Percentiles rank a stretch among this genome's conserved stretches.
These are phyloP conservation scores for Paralvinella palmiformis DNA, from an alignment of 1,140 invertebrate genomes.

Conservation along the genomic window DNA sequence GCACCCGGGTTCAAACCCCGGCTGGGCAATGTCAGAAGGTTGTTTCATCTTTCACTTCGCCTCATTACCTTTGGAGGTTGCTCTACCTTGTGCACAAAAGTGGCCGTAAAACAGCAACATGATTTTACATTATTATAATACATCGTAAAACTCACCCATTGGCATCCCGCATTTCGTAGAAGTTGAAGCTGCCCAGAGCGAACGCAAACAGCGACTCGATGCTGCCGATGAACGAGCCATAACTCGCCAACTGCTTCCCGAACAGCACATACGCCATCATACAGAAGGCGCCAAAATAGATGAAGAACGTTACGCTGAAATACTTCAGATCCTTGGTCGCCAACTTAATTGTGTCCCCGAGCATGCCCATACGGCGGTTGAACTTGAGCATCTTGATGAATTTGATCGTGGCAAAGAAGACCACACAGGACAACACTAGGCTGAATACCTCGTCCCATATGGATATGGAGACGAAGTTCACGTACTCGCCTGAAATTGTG, in stretches of 20 bases:
- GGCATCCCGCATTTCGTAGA: slow-evolving; percentile 33
- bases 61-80: too few species aligned
- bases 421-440: slow-evolving; percentile 49
- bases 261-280: slow-evolving; percentile 42
- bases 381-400: slow-evolving; percentile 54
- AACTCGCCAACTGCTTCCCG: slow-evolving; percentile 31
- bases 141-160: too few species aligned
- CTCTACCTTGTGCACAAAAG: too few species aligned
- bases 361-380: slow-evolving; percentile 50
- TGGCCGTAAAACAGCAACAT: too few species aligned
- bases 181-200: slow-evolving; percentile 44
- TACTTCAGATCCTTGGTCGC: slow-evolving; percentile 39
- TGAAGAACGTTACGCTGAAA: slow-evolving; percentile 44
- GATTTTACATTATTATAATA: too few species aligned
- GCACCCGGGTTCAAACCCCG: too few species aligned
- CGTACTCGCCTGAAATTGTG: slow-evolving; percentile 50
- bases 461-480: slow-evolving; percentile 54
- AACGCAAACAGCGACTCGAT: slow-evolving; percentile 46
- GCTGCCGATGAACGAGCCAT: slow-evolving; percentile 35
- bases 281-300: slow-evolving; percentile 47
- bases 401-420: slow-evolving; percentile 54
- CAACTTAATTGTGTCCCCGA: slow-evolving; percentile 39
- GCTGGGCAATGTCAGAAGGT: too few species aligned
- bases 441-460: slow-evolving; percentile 53
- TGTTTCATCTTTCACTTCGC: too few species aligned